phyloP scores from a whole-genome alignment of 2,888 invertebrate genomes.

The Ernsta delagoae region DNA sequence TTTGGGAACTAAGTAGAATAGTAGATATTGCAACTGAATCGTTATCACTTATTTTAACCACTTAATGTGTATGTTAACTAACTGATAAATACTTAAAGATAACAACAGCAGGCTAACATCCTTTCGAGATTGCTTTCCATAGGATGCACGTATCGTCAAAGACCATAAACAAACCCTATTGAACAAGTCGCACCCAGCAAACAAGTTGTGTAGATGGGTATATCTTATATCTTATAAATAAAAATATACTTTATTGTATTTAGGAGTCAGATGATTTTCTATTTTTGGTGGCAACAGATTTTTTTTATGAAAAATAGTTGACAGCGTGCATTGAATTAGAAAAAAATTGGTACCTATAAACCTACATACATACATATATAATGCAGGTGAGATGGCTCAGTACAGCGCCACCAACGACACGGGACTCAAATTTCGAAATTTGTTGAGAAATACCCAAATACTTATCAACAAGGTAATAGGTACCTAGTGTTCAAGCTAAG shows the following conservation, averaged over 20 bases:
- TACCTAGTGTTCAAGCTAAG: conserved; percentile 33
- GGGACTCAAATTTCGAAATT: no score
- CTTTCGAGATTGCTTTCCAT: conserved; percentile 15
- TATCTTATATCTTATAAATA: neutral
- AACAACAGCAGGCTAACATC: conserved; percentile 19
- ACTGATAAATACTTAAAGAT: conserved; percentile 20
- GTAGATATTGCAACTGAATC: neutral
- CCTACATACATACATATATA: no score
- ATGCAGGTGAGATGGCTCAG: no score
- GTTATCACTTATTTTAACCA: neutral
- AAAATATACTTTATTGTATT: no score
- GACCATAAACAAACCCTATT: conserved; percentile 21
- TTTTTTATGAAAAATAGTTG: no score
- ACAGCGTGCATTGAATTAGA: no score
- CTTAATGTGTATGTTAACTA: conserved; percentile 8
- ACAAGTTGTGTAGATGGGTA: conserved; percentile 8
- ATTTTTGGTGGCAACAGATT: no score
- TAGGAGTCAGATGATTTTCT: no score
- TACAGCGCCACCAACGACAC: no score
- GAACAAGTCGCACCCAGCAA: conserved; percentile 13
- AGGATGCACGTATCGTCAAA: neutral
- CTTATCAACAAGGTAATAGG: neutral
- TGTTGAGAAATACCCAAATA: conserved; percentile 8
- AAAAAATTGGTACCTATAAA: no score
- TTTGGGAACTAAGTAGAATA: neutral